Percentiles rank a stretch among this genome's conserved stretches.
phyloP scores from a whole-genome alignment of 30 jellyfish, hydroid and myxozoan genomes.

The Pseudorhiza aurosa region DNA sequence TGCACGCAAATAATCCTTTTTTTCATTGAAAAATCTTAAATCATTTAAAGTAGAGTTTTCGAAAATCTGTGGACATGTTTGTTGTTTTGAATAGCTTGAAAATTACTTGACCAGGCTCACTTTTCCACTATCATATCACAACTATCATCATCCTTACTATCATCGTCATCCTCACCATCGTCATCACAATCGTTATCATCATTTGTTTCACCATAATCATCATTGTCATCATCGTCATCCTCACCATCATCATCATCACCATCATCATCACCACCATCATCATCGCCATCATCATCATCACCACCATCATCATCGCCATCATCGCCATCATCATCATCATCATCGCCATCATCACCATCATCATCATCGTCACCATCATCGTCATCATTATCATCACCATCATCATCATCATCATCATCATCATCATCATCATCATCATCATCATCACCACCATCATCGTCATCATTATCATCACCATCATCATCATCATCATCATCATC shows the following conservation, averaged over 20 bases:
- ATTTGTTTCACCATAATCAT: not conserved
- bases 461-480: not conserved
- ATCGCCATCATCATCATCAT: too few species aligned
- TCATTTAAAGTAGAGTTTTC: too few species aligned
- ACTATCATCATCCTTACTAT: not conserved
- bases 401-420: slow-evolving; percentile 11
- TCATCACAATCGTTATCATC: not conserved
- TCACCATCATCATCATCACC: too few species aligned
- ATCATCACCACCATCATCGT: not conserved
- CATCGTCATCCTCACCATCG: not conserved
- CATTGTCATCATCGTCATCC: not conserved
- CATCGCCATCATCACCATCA: not conserved
- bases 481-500: not conserved
- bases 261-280: not conserved
- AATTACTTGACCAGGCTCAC: too few species aligned
- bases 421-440: slow-evolving; percentile 11
- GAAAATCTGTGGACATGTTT: too few species aligned
- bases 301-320: not conserved
- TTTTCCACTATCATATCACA: too few species aligned
- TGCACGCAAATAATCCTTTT: too few species aligned
- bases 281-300: not conserved
- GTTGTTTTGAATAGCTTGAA: too few species aligned
- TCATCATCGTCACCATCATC: slow-evolving; percentile 1
- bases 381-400: not conserved
- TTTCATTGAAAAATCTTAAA: too few species aligned